Evolutionary conservation across 2,113 vertebrate genomes (phyloP).

Genomic region (Plecturocebus donacophilus): DNA sequence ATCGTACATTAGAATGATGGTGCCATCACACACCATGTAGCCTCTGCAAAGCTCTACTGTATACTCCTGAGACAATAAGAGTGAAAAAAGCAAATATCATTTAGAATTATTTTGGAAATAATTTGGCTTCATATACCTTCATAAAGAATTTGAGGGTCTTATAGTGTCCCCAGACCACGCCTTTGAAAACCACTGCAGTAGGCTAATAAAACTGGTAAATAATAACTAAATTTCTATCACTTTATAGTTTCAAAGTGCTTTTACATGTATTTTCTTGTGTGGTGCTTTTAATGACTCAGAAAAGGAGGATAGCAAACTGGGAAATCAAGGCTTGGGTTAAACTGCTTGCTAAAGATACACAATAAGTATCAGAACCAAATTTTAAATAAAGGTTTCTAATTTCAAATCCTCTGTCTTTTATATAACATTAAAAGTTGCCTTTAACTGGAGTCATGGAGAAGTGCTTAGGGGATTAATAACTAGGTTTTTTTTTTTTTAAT

Average conservation of each 20-base stretch:
- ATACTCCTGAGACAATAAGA: not conserved
- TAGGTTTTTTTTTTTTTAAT: not conserved
- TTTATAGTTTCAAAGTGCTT: not conserved
- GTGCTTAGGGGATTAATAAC: not conserved
- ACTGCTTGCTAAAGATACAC: not conserved
- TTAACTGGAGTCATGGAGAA: not conserved
- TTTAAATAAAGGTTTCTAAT: conserved; percentile 12
- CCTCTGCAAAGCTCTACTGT: not conserved
- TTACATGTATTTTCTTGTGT: not conserved
- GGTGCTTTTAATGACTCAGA: not conserved
- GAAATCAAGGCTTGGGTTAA: not conserved
- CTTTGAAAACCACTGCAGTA: not conserved
- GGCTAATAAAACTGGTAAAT: not conserved
- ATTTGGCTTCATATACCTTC: not conserved
- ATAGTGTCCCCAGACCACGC: not conserved
- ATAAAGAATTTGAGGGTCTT: not conserved
- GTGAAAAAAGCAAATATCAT: not conserved
- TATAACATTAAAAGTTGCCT: not conserved
- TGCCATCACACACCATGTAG: not conserved
- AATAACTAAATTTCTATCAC: not conserved
- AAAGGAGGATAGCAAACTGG: not conserved
- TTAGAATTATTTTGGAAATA: not conserved
- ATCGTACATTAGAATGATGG: not conserved
- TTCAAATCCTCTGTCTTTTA: not conserved
- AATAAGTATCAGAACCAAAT: not conserved